Conservation (phyloP, 2,797 vertebrate species). For the Helicolenus hilgendorfi region DNA sequence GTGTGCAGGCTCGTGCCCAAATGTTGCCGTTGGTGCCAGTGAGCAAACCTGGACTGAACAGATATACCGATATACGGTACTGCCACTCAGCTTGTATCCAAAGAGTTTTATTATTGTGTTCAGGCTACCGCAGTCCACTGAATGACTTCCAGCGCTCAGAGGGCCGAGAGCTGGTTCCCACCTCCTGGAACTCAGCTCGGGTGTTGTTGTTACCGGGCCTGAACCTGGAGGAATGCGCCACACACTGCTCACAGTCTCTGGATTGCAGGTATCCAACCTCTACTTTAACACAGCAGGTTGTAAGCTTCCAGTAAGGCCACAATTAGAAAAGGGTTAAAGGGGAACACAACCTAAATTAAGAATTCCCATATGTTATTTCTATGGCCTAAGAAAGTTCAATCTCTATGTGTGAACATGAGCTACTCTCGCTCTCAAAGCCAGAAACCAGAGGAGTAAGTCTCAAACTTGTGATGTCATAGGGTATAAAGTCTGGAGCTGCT, state of each 20-base stretch:
- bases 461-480: too few relatives aligned
- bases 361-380: neutral
- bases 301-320: neutral
- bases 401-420: neutral
- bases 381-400: neutral
- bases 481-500: too few relatives aligned
- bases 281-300: neutral
- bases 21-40: constrained; percentile 60
- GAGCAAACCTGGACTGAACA: neutral
- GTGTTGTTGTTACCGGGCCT: constrained; percentile 69
- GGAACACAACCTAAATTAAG: neutral
- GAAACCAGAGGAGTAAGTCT: too few relatives aligned
- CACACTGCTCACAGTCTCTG: constrained; percentile 87
- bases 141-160: constrained; percentile 96
- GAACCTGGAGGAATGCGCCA: constrained; percentile 92
- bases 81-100: neutral
- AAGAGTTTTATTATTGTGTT: constrained; percentile 28
- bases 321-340: neutral
- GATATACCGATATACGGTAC: neutral
- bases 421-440: neutral
- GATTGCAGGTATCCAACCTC: constrained; percentile 91
- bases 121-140: constrained; percentile 92
- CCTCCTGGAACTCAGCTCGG: constrained; percentile 75
- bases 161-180: constrained; percentile 91
- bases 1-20: constrained; percentile 75